Evolutionary conservation across 2,888 invertebrate species (phyloP), one percentile per base, ranked within the genome.

Genomic region (Caenorhabditis becei): DNA sequence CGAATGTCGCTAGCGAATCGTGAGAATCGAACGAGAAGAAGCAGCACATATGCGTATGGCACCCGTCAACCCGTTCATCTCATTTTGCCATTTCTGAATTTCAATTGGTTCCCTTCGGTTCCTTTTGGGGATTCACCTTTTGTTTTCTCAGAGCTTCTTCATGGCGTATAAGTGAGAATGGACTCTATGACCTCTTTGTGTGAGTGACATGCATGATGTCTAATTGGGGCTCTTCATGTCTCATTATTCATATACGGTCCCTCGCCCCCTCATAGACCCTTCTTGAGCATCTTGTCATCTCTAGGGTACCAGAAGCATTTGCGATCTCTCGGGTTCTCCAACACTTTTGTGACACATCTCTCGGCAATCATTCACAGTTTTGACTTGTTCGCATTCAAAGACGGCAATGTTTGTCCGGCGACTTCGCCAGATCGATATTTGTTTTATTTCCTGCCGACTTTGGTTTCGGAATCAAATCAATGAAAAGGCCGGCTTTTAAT

Each of bases 201-300:
- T 54, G 54, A 54, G 54, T 54, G 54, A n/a, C 59, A 35, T 59
- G 41, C 20, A 47, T 47, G 47, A 63, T 51, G 58, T 75, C 75
- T 75, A 75, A 75, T 75, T 75, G 75, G 75, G 61, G 32, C 75
- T 75, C 75, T 61, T 75, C 75, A 66, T 75, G 66, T 74, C 66
- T 66, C 66, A 65, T 75, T 75, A 59, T 74, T 65, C 72, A 72
- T 62, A 58, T 58, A 51, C 56, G 51, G 41, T 61, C 59, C 54
- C 44, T 28, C 41, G 18, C 18, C 23, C 53, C 51, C 11, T 26
- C 10, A 35, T 16, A 14, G 16, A 41, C 2, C 14, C 47, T 26
- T 66, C 47, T 53, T 11, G 47, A 20, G 32, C 71, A 32, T 63
- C 62, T 51, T 59, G 14, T 41, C 20, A 20, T n/a, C 18, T 18